phyloP scores from a whole-genome alignment of 35 echinoderm and acorn worm genomes.

The Hemicentrotus pulcherrimus region DNA sequence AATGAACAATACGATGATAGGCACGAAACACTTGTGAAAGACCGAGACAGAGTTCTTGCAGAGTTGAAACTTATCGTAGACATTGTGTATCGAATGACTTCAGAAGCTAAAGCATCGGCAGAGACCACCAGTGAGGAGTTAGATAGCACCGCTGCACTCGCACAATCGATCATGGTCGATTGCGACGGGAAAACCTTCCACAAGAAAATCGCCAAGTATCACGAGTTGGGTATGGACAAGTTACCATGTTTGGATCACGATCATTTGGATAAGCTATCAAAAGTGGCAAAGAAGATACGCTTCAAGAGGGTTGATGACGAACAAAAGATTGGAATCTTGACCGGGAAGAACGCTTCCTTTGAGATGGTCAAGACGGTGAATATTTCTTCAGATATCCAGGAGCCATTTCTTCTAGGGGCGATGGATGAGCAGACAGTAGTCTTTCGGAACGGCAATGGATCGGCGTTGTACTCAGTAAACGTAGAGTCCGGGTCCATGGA shows the following conservation, averaged over 20 bases:
- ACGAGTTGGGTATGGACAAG: background rate
- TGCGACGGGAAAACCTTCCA: background rate
- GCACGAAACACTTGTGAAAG: background rate
- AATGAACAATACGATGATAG: background rate
- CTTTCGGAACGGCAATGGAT: background rate
- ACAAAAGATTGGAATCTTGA: background rate
- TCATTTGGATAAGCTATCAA: background rate
- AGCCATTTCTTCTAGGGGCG: slow-evolving; percentile 17
- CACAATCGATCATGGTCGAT: background rate
- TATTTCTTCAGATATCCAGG: background rate
- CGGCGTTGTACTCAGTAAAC: background rate
- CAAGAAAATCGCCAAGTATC: background rate
- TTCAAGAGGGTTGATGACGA: background rate
- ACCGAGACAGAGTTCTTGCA: background rate
- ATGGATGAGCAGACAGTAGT: background rate
- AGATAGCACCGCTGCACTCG: background rate
- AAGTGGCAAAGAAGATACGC: background rate
- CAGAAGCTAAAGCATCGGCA: background rate
- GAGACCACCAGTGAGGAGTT: background rate
- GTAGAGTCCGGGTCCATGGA: background rate
- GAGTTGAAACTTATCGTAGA: background rate
- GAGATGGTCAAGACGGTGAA: slow-evolving; percentile 25
- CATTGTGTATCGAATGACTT: background rate
- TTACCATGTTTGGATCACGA: background rate
- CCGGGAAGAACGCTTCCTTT: background rate